Conservation (phyloP, 2,113 vertebrate species). For the Xyrauchen texanus region DNA sequence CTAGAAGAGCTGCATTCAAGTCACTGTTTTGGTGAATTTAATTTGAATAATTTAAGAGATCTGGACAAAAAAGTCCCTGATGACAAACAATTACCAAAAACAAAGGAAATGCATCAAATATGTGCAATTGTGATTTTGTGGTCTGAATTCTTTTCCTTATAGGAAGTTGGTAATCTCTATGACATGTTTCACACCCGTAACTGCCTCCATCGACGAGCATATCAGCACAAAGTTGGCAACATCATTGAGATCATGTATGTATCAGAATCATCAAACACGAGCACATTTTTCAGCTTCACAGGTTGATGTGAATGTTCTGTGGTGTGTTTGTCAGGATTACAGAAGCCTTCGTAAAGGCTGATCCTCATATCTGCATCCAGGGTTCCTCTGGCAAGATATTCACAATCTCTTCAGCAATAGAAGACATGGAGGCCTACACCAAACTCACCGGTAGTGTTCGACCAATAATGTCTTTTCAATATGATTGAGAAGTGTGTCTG, state of each 20-base stretch:
- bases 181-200: conserved; percentile 94
- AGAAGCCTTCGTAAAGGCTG: conserved; percentile 89
- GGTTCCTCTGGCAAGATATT: conserved; percentile 74
- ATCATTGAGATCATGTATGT: conserved; percentile 94
- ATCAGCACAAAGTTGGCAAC: conserved; percentile 90
- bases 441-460: conserved; percentile 84
- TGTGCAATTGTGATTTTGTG: background rate
- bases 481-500: too few species aligned
- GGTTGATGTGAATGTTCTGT: background rate
- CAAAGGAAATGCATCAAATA: too few species aligned
- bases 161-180: conserved; percentile 92
- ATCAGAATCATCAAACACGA: background rate
- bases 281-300: background rate
- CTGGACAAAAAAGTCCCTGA: too few species aligned
- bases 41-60: too few species aligned
- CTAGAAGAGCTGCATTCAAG: too few species aligned
- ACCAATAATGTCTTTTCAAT: too few species aligned
- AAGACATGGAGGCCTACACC: conserved; percentile 93
- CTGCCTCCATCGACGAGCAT: conserved; percentile 88
- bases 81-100: too few species aligned
- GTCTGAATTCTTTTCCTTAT: background rate
- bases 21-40: too few species aligned
- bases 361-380: conserved; percentile 75
- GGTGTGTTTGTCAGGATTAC: conserved; percentile 80
- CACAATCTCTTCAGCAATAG: conserved; percentile 84